Percentiles rank a stretch among this genome's conserved stretches.
Conservation (phyloP, 2,113 vertebrate species). For the Synodontis membranacea region DNA sequence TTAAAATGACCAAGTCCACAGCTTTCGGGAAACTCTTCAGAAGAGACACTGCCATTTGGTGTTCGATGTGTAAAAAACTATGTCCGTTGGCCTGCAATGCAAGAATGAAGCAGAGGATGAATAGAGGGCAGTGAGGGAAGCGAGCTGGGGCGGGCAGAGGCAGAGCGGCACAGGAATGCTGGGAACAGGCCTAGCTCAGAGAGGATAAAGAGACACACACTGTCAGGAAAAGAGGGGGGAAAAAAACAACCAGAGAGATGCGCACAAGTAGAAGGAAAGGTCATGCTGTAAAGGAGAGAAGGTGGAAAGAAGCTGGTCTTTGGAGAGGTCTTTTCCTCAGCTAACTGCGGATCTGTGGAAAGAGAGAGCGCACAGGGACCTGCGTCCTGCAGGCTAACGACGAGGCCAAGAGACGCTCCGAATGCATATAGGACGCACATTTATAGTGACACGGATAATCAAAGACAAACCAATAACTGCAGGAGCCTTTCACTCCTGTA, state of each 20-base stretch:
- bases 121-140: constrained; percentile 41
- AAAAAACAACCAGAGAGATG: constrained; percentile 38
- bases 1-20: constrained; percentile 98
- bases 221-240: constrained; percentile 69
- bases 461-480: constrained; percentile 51
- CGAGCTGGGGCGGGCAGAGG: constrained; percentile 54
- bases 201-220: constrained; percentile 65
- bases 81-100: constrained; percentile 96
- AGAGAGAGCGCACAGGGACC: constrained; percentile 58
- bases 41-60: constrained; percentile 95
- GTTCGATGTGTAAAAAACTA: constrained; percentile 99
- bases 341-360: constrained; percentile 73
- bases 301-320: constrained; percentile 73
- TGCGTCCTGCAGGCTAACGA: constrained; percentile 41
- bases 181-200: constrained; percentile 75
- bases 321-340: constrained; percentile 67
- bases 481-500: constrained; percentile 28
- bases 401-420: constrained; percentile 33
- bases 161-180: constrained; percentile 66
- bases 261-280: constrained; percentile 52
- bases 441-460: constrained; percentile 53
- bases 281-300: constrained; percentile 76
- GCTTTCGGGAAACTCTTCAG: constrained; percentile 99
- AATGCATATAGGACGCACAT: constrained; percentile 41
- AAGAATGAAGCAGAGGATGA: constrained; percentile 72